phyloP scores from a whole-genome alignment of 2,797 vertebrate species.

The Diplodus puntazzo region DNA sequence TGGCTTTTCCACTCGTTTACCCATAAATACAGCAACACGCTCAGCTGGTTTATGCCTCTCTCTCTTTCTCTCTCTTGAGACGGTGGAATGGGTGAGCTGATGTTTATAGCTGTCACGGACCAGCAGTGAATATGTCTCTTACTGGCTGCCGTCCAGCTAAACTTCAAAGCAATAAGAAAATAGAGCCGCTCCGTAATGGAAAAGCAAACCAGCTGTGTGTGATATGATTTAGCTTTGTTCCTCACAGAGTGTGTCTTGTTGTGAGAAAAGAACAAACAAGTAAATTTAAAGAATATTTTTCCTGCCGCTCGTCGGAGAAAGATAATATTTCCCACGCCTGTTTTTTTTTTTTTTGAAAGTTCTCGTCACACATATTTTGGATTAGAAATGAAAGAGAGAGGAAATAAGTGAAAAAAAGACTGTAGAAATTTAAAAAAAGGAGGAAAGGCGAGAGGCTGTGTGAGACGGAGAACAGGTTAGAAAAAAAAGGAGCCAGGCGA shows the following conservation, averaged over 20 bases:
- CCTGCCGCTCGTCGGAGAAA: conserved; percentile 24
- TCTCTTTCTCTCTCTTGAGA: conserved; percentile 44
- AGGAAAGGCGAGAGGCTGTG: conserved; percentile 28
- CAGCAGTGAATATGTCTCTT: conserved; percentile 76
- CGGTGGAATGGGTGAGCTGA: conserved; percentile 69
- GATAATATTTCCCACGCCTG: conserved; percentile 66
- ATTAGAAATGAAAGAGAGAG: conserved; percentile 41
- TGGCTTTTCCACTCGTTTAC: conserved; percentile 80
- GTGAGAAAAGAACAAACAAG: conserved; percentile 62
- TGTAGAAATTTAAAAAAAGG: neutral
- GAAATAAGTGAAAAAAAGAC: conserved; percentile 32
- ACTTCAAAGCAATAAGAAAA: conserved; percentile 76
- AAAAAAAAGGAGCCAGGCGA: conserved; percentile 65
- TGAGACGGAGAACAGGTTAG: conserved; percentile 70
- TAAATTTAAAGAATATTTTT: conserved; percentile 47
- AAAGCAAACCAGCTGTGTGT: conserved; percentile 75
- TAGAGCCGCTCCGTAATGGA: conserved; percentile 67
- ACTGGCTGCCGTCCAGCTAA: conserved; percentile 66
- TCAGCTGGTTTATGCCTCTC: conserved; percentile 76
- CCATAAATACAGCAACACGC: conserved; percentile 80
- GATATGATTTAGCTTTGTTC: conserved; percentile 68
- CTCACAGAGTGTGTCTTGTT: conserved; percentile 41
- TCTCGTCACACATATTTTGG: conserved; percentile 62
- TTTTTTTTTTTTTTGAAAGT: conserved; percentile 51
- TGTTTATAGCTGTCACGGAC: conserved; percentile 78